Percentiles rank a stretch among this genome's conserved stretches.
phyloP scores from a whole-genome alignment of 2,888 invertebrate species.

The Itoplectis maculator region DNA sequence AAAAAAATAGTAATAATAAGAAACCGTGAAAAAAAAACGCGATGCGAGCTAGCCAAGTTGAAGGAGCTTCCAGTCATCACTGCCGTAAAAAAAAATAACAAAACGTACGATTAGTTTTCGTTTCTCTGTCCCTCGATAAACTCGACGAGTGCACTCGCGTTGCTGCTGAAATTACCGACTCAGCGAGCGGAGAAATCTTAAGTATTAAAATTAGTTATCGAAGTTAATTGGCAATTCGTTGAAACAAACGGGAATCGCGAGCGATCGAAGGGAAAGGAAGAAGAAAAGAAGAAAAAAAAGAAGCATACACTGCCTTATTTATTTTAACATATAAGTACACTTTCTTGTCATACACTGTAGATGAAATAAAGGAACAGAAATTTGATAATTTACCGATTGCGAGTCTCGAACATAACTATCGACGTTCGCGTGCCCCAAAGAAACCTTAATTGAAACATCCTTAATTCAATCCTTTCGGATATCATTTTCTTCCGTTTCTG shows the following conservation, averaged over 20 bases:
- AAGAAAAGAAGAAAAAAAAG: constrained; percentile 69
- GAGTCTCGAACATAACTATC: neutral
- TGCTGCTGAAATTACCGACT: constrained; percentile 44
- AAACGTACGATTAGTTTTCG: constrained; percentile 32
- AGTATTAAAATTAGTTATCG: constrained; percentile 55
- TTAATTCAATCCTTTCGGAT: no score
- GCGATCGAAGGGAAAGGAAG: constrained; percentile 54
- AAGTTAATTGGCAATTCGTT: constrained; percentile 50
- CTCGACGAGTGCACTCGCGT: constrained; percentile 5
- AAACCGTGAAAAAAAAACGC: constrained; percentile 56
- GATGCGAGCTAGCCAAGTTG: constrained; percentile 35
- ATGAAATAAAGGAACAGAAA: constrained; percentile 78
- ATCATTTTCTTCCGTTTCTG: no score
- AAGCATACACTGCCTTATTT: constrained; percentile 83
- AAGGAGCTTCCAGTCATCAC: constrained; percentile 74
- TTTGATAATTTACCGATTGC: constrained; percentile 74
- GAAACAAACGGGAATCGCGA: constrained; percentile 41
- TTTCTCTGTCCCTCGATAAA: constrained; percentile 1
- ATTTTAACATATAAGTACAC: constrained; percentile 81
- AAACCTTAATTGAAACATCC: no score
- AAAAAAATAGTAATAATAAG: constrained; percentile 65
- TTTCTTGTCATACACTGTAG: constrained; percentile 80
- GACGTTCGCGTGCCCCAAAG: no score
- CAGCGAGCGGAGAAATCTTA: constrained; percentile 50
- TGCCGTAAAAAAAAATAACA: constrained; percentile 73